Percentiles rank a stretch among this genome's conserved stretches.
phyloP scores from a whole-genome alignment of 2,113 vertebrate genomes.

The Eurystomus gularis region DNA sequence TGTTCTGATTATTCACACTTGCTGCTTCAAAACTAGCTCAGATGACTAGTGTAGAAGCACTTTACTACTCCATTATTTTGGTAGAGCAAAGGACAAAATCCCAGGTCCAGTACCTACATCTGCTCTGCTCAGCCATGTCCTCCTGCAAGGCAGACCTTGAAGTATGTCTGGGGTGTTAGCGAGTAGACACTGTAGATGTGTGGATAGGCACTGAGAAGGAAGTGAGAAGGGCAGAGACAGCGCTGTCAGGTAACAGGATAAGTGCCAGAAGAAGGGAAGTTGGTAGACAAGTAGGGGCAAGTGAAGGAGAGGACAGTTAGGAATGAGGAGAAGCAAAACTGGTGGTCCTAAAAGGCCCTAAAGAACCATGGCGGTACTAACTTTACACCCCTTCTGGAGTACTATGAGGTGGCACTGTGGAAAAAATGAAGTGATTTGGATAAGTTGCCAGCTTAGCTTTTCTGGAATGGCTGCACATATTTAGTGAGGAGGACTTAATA shows the following conservation, averaged over 20 bases:
- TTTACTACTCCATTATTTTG: background rate
- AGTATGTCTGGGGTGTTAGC: background rate
- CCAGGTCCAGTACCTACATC: background rate
- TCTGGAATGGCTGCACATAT: background rate
- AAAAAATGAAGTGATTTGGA: background rate
- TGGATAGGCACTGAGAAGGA: background rate
- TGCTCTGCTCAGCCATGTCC: background rate
- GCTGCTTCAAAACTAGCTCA: background rate
- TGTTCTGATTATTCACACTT: background rate
- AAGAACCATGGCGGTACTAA: accelerated
- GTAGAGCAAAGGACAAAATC: background rate
- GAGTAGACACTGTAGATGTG: background rate
- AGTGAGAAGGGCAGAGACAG: background rate
- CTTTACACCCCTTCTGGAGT: background rate
- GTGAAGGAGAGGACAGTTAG: background rate
- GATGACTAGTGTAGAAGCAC: background rate
- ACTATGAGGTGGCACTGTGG: background rate
- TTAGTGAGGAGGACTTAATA: background rate
- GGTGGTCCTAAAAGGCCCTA: background rate
- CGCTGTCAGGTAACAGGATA: background rate
- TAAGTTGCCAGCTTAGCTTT: background rate
- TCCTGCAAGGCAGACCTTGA: background rate
- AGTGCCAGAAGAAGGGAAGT: background rate
- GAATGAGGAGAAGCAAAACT: background rate
- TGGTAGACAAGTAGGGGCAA: background rate